Percentiles rank a stretch among this genome's conserved stretches.
Conservation (phyloP, 2,113 vertebrate species). For the Ammodytes dubius region DNA sequence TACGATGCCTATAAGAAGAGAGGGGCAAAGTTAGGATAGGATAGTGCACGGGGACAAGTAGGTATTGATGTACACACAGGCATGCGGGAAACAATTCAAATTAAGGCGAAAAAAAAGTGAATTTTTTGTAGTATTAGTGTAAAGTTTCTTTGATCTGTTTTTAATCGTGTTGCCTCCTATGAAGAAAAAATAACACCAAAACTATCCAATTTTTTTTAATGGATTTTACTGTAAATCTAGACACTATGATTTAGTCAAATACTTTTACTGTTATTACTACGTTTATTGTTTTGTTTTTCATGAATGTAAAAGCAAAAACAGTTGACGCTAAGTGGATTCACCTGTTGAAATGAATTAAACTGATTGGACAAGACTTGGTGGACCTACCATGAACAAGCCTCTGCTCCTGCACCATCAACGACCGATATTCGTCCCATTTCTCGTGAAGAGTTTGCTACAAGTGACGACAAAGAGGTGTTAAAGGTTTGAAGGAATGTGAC, state of each 20-base stretch:
- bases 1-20: slow-evolving; percentile 86
- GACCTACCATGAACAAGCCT: slow-evolving; percentile 91
- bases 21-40: slow-evolving; percentile 17
- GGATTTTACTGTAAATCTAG: background rate
- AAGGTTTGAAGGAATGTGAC: background rate
- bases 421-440: slow-evolving; percentile 96
- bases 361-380: background rate
- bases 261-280: too few relatives aligned
- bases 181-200: too few relatives aligned
- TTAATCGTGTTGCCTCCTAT: background rate
- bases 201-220: background rate
- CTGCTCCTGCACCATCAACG: slow-evolving; percentile 95
- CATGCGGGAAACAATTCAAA: background rate
- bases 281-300: background rate
- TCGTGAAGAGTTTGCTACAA: slow-evolving; percentile 94
- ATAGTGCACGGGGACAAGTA: background rate
- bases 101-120: too few relatives aligned
- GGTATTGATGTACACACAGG: background rate
- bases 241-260: background rate
- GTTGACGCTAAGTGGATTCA: background rate
- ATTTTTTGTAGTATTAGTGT: background rate
- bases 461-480: slow-evolving; percentile 13
- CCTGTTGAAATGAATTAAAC: background rate
- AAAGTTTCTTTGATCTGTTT: background rate
- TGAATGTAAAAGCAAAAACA: background rate